phyloP scores from a whole-genome alignment of 2,797 vertebrate species.

The Gorsachius magnificus region DNA sequence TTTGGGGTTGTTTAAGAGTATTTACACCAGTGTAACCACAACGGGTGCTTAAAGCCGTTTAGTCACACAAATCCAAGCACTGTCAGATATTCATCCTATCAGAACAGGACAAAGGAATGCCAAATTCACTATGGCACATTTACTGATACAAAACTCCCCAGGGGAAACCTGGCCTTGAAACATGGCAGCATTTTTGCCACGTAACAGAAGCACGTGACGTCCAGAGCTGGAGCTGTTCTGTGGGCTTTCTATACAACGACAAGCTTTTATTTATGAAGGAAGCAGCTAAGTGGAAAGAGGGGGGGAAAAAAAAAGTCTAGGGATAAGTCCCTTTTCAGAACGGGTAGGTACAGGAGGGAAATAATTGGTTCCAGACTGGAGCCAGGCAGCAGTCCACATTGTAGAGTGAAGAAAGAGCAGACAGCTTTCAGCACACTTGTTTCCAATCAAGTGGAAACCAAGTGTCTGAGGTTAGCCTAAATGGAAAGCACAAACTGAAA shows the following conservation, averaged over 20 bases:
- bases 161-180: background rate
- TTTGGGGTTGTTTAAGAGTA: background rate
- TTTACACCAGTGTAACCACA: background rate
- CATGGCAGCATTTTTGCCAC: background rate
- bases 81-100: background rate
- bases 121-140: background rate
- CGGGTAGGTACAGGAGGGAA: background rate
- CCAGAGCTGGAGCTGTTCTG: background rate
- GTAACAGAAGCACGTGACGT: background rate
- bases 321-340: background rate
- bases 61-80: background rate
- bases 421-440: background rate
- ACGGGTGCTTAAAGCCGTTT: background rate
- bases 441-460: slow-evolving; percentile 14
- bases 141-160: background rate
- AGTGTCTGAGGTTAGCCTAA: background rate
- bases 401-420: background rate
- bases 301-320: background rate
- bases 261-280: background rate
- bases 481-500: background rate
- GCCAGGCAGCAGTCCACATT: background rate
- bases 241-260: background rate
- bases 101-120: background rate
- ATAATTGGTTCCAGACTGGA: slow-evolving; percentile 21
- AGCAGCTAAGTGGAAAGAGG: background rate